Base-by-base conservation (phyloP, 2,888 invertebrate species). In the Meteorus cinctellus region DNA sequence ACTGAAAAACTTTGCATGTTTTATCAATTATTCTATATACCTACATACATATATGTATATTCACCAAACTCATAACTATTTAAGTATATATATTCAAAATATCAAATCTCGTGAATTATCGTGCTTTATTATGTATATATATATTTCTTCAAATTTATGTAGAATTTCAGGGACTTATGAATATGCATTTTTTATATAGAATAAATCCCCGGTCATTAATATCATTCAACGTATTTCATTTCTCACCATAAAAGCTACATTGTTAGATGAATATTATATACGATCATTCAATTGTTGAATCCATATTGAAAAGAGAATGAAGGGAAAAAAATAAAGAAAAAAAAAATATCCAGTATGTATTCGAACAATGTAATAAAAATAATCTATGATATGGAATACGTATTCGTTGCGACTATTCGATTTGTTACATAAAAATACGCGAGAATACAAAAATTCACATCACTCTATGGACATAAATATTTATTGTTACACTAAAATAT, bases 401-500 rank as follows among this genome's bases (percentile, higher is more conserved):
- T 19, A 24, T 55, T 55, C 55, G 19, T 55, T 55, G 55, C 55
- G 19, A 19, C 55, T 8, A 55, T 4, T 55, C 55, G n/a, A 55
- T 55, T 55, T 55, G 6, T 55, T 55, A 55, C 10, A 55, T 55
- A 8, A 1, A 19, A 6, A 55, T 2, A 24, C n/a, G 8, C 1
- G n/a, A 19, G n/a, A n/a, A 55, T 55, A 19, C 19, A 55, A 8
- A 55, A 55, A 55, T 55, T 19, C 55, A 55, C 6, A 19, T 55
- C 41, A 55, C 55, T 41, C 41, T 41, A 55, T 55, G 1, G 1
- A 16, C 14, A 55, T 55, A 5, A 55, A 55, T 55, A 55, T 55
- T 55, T 55, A 55, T 55, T 55, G 55, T n/a, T 19, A 24, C 55
- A 55, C 19, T 55, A 55, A 19, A 55, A 55, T 55, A 55, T 55